Base-by-base conservation (phyloP, 2,113 vertebrate genomes). In the Indri indri region DNA sequence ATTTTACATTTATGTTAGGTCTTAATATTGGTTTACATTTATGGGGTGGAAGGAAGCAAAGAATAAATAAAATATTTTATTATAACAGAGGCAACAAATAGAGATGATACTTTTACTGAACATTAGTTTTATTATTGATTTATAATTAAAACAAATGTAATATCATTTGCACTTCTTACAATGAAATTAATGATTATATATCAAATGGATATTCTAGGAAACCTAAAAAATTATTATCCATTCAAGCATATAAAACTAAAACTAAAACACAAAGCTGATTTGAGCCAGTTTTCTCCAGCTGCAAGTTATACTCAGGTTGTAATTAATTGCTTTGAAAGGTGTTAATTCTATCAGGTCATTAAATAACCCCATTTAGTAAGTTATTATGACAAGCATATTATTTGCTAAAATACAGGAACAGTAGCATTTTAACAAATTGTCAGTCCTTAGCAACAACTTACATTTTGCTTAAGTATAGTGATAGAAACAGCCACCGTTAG, bases 281-380 rank as follows among this genome's bases (percentile, higher is more conserved):
- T 95, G 50, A 90, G 11, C 45, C 77, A 85, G 59, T 94, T 94
- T 89, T 54, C 10, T 82, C 14, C 30, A 85, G 22, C 50, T 88
- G 61, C 59, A 82, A 25, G 42, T 91, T 90, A 74, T 85, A 80
- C 23, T 79, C 25, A 73, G 74, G n/a, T 91, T 97, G 14, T 94
- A 88, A 96, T 91, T 97, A 94, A 76, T 66, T 96, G 57, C 73
- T 96, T 89, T 92, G 86, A 80, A 96, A 70, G 61, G 45, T 95
- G 68, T 92, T 96, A 96, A 95, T 97, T 90, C 63, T 73, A 57
- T 94, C 83, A 90, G 37, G 71, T 76, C 40, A 83, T 70, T 95
- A 95, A 93, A 89, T 95, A 90, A 90, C 37, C 20, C 22, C 25
- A 40, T 68, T 95, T 94, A 83, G 61, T 88, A 94, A 68, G 68